Base-by-base conservation (phyloP, 2,113 vertebrate species). In the Anarhynchus alexandrinus region DNA sequence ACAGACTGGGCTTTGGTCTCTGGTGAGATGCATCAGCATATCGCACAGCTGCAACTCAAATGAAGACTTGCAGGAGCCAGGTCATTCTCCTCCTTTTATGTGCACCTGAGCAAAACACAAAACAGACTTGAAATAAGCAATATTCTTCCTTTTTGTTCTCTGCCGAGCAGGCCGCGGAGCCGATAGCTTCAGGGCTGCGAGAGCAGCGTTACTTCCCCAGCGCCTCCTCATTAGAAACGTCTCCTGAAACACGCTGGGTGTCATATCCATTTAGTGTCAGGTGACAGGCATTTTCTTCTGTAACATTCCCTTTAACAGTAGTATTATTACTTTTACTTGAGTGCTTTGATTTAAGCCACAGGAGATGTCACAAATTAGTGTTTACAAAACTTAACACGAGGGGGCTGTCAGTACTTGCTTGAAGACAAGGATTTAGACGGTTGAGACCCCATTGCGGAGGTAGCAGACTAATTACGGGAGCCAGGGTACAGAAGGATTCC, bases 321-420 rank as follows among this genome's bases (percentile, higher is more conserved):
- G 45, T 80, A 93, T 96, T 97, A 93, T 94, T 96, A 93, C 96
- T 97, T 90, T 96, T 96, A 94, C 89, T 96, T 42, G 59, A 90
- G 87, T 85, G 89, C 95, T 97, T 97, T 96, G 96, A 95, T 97
- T 97, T 78, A 95, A 97, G 87, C 91, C 94, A 97, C 89, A 18
- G 91, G 95, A 96, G 95, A 96, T 91, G 96, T 94, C 95, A 96
- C 89, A 95, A 97, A 97, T 97, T 95, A 96, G 89, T 97, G 95
- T 97, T 97, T 94, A 96, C 94, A 95, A 94, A 97, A 96, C 97
- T 94, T 97, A 97, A 97, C 95, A 96, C 87, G 91, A 97, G 97
- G 94, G 91, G 97, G 97, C 93, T 97, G 97, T 97, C 96, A 97
- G 94, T 87, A 95, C 95, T 95, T 95, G 93, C 94, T 90, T 18